phyloP scores from a whole-genome alignment of 2,113 vertebrate species.

The Pelvicachromis taeniatus region DNA sequence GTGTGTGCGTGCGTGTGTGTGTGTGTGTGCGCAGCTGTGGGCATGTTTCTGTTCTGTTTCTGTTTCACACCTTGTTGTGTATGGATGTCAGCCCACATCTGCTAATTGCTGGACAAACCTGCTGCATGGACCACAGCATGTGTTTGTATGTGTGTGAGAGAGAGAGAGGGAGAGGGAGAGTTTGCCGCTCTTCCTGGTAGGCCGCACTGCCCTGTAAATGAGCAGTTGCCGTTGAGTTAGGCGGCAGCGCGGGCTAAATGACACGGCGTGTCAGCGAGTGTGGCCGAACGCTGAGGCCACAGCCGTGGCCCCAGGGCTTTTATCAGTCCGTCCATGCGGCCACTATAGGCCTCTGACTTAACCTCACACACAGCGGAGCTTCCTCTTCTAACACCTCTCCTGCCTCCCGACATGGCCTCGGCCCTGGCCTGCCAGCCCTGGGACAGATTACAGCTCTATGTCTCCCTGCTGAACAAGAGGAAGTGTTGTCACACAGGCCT shows the following conservation, averaged over 20 bases:
- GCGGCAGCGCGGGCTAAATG: conserved; percentile 73
- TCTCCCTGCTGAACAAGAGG: conserved; percentile 9
- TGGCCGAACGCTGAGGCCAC: conserved; percentile 73
- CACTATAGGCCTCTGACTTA: conserved; percentile 62
- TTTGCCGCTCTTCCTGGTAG: conserved; percentile 58
- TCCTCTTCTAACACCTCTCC: conserved; percentile 69
- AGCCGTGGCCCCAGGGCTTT: conserved; percentile 70
- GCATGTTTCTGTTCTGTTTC: conserved; percentile 6
- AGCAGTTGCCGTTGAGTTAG: conserved; percentile 73
- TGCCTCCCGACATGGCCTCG: conserved; percentile 52
- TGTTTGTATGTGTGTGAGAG: conserved; percentile 13
- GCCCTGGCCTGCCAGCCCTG: conserved; percentile 40
- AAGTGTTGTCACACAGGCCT: background rate
- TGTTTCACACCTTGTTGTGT: conserved; percentile 33
- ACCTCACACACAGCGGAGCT: conserved; percentile 67
- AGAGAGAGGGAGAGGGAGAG: conserved; percentile 18
- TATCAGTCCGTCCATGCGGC: conserved; percentile 70
- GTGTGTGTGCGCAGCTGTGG: background rate
- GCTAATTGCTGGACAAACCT: conserved; percentile 60
- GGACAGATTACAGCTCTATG: conserved; percentile 41
- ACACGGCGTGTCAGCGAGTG: conserved; percentile 72
- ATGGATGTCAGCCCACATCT: conserved; percentile 24
- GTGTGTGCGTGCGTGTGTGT: background rate
- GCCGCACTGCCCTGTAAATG: conserved; percentile 76
- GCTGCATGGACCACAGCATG: conserved; percentile 35